phyloP scores from a whole-genome alignment of 2,797 vertebrate species.

The Arctocebus calabarensis region DNA sequence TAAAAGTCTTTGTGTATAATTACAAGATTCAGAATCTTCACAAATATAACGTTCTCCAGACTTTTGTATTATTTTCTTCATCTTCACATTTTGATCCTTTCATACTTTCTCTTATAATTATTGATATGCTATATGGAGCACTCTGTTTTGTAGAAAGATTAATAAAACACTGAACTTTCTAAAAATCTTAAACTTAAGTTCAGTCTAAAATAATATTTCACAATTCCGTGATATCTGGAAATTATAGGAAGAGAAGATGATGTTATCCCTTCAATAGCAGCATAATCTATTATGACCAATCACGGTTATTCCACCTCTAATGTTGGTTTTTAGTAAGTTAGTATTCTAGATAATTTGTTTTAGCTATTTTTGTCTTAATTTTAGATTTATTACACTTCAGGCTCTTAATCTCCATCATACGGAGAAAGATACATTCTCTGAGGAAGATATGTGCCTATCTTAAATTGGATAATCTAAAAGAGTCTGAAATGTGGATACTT shows the following conservation, averaged over 20 bases:
- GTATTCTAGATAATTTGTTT: neutral
- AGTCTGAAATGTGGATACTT: neutral
- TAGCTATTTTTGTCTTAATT: neutral
- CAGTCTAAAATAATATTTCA: neutral
- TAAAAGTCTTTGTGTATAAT: neutral
- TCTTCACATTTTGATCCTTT: neutral
- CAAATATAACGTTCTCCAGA: neutral
- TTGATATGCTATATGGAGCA: neutral
- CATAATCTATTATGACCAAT: neutral
- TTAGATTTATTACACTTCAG: neutral
- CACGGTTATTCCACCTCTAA: neutral
- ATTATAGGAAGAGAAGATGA: neutral
- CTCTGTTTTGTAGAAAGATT: neutral
- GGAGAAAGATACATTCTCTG: neutral
- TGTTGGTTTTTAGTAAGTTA: neutral
- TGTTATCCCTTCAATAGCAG: neutral
- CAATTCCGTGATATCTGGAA: neutral
- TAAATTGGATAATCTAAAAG: neutral
- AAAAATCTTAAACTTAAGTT: conserved; percentile 1
- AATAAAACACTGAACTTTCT: neutral
- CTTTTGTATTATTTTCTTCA: neutral
- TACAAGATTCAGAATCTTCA: neutral
- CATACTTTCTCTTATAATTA: neutral
- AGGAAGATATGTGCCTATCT: neutral
- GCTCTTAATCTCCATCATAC: neutral